phyloP scores from a whole-genome alignment of 1,140 invertebrate genomes.

The Pinna nobilis region DNA sequence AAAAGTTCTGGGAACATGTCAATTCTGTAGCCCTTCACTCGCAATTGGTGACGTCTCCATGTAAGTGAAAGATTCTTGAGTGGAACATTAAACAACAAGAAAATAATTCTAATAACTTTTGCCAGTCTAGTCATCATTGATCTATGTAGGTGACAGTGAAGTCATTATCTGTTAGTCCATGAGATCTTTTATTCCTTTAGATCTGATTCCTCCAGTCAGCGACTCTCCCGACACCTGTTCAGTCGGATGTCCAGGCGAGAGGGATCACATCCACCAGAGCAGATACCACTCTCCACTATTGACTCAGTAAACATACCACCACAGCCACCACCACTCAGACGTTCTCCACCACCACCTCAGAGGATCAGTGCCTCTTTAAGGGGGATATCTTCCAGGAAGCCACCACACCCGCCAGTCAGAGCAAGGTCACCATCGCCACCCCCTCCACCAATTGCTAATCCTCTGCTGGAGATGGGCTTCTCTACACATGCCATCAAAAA shows the following conservation, averaged over 20 bases:
- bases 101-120: too few species aligned
- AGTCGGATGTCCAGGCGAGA: constrained; percentile 19
- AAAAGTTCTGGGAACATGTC: too few species aligned
- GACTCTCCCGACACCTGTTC: constrained; percentile 19
- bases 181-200: constrained; percentile 1
- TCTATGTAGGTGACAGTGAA: too few species aligned
- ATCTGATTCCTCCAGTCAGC: constrained; percentile 2
- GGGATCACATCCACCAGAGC: constrained; percentile 6
- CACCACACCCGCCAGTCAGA: constrained; percentile 56
- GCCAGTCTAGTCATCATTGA: too few species aligned
- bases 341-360: constrained; percentile 35
- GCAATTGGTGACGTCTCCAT: too few species aligned
- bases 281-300: neutral
- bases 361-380: neutral
- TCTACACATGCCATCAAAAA: constrained; percentile 78
- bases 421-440: constrained; percentile 73
- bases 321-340: constrained; percentile 31
- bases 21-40: too few species aligned
- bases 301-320: constrained; percentile 22
- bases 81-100: too few species aligned
- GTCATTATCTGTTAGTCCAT: too few species aligned
- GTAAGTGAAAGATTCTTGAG: too few species aligned
- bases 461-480: constrained; percentile 82
- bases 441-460: constrained; percentile 77
- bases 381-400: constrained; percentile 40